Conservation (phyloP, 2,113 vertebrate genomes). For the Turdus rufiventris region DNA sequence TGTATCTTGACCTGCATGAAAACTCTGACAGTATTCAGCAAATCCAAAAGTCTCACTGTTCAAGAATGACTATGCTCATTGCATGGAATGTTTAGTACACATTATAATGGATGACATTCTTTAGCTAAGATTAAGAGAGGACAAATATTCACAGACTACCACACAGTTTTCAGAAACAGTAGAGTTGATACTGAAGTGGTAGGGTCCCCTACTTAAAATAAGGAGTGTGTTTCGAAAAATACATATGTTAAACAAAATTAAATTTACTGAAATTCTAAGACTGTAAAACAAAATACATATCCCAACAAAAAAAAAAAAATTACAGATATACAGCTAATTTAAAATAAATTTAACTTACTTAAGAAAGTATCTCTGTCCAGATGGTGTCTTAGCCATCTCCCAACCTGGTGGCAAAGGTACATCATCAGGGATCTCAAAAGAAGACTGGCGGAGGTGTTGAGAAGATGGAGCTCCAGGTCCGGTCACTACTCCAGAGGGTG, state of each 20-base stretch:
- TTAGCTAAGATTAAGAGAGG: not conserved
- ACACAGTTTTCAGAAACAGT: not conserved
- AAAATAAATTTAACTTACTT: slow-evolving; percentile 83
- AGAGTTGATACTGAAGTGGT: not conserved
- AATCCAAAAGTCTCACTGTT: not conserved
- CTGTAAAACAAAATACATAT: not conserved
- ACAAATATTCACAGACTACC: not conserved
- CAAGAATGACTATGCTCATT: not conserved
- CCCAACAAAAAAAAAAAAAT: not conserved
- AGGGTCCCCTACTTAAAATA: not conserved
- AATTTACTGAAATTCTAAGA: not conserved
- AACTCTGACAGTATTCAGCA: not conserved
- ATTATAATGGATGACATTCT: not conserved
- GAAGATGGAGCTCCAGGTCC: slow-evolving; percentile 76
- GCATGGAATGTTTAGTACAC: not conserved
- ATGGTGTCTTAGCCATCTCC: slow-evolving; percentile 98
- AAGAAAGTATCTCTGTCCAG: slow-evolving; percentile 98
- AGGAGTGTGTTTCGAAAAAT: not conserved
- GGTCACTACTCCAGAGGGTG: slow-evolving; percentile 75
- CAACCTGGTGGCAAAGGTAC: slow-evolving; percentile 92
- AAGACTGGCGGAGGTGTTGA: slow-evolving; percentile 95
- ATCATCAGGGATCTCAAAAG: slow-evolving; percentile 95
- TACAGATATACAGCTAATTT: not conserved
- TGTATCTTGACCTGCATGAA: not conserved
- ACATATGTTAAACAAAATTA: not conserved